These are phyloP conservation scores for Muscicapa adusta DNA, from an alignment of 2,113 vertebrate species.

Conservation along the genomic window DNA sequence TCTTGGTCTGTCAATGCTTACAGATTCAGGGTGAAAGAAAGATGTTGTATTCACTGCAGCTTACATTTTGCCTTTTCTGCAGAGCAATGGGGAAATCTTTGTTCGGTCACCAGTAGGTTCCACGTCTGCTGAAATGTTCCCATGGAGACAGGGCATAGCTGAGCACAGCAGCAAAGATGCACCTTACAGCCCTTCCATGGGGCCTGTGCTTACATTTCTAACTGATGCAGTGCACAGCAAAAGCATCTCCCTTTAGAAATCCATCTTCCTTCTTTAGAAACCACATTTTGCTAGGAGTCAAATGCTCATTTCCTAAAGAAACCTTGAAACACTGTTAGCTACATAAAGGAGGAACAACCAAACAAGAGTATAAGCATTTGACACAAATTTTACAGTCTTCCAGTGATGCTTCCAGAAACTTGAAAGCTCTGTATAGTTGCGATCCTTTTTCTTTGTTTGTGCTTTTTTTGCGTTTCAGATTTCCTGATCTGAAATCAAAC, in stretches of 20 bases:
- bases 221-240: neutral
- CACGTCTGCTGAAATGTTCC: slow-evolving; percentile 42
- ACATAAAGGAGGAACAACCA: neutral
- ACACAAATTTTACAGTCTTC: neutral
- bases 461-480: neutral
- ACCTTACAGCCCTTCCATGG: neutral
- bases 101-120: neutral
- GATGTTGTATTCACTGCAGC: neutral
- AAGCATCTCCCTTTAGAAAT: neutral
- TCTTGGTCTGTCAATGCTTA: neutral
- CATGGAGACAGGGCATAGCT: slow-evolving; percentile 49
- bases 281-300: neutral
- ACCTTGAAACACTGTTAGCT: neutral
- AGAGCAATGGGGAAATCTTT: slow-evolving; percentile 10
- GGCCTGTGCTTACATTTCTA: rapidly evolving
- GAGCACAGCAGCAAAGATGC: neutral
- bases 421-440: neutral
- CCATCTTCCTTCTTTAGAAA: neutral
- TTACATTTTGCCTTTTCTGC: neutral
- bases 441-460: neutral
- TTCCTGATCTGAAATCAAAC: neutral
- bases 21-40: neutral
- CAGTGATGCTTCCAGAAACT: neutral
- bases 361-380: neutral
- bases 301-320: neutral